Evolutionary conservation across 2,888 invertebrate species (phyloP).

Genomic region (Emmelina monodactyla): DNA sequence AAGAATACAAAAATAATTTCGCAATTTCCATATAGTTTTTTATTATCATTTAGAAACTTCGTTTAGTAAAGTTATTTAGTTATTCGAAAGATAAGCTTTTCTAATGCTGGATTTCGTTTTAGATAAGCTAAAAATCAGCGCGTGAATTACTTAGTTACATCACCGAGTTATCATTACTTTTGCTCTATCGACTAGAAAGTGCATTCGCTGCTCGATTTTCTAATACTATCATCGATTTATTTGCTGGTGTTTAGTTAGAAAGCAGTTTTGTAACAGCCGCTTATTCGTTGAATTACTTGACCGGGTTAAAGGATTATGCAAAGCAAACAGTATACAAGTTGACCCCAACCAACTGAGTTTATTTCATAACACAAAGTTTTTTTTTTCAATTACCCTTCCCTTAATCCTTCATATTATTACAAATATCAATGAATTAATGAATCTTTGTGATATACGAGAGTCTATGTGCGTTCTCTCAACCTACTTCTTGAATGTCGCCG

Average conservation of each 20-base stretch:
- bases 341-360: no score
- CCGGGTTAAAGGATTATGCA: no score
- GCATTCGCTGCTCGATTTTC: conserved; percentile 18
- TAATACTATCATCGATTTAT: conserved; percentile 7
- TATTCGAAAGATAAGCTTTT: not conserved
- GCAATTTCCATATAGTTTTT: no score
- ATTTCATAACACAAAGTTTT: no score
- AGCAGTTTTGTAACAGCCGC: no score
- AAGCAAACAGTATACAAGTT: no score
- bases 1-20: no score
- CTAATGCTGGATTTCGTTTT: not conserved
- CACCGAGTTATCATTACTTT: conserved; percentile 18
- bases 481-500: conserved; percentile 56
- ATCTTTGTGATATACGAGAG: conserved; percentile 57
- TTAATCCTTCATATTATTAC: conserved; percentile 14
- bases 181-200: conserved; percentile 19
- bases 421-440: conserved; percentile 45
- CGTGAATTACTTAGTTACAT: not conserved
- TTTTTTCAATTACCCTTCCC: no score
- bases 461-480: conserved; percentile 59
- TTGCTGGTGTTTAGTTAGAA: no score
- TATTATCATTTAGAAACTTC: no score
- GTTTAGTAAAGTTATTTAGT: no score
- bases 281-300: no score
- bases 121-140: not conserved